Percentiles rank a stretch among this genome's conserved stretches.
These are phyloP conservation scores for Galeopterus variegatus DNA, from an alignment of 2,113 vertebrate genomes.

Conservation along the genomic window DNA sequence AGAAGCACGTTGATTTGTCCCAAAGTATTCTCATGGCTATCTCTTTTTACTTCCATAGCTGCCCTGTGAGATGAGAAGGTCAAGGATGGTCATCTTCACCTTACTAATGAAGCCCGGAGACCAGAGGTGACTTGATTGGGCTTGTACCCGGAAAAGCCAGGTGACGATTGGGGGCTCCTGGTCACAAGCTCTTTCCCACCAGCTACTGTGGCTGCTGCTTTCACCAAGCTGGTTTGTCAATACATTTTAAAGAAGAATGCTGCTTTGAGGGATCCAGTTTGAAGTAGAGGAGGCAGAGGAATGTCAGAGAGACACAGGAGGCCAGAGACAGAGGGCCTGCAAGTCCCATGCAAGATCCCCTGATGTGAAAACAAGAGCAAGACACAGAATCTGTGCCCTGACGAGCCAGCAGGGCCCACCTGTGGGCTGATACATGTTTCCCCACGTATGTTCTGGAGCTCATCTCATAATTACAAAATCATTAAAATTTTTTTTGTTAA, in stretches of 20 bases:
- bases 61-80: background rate
- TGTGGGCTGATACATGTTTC: background rate
- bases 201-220: background rate
- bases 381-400: too few relatives aligned
- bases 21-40: background rate
- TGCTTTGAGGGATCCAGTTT: background rate
- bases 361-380: background rate
- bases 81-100: background rate
- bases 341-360: background rate
- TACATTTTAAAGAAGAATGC: background rate
- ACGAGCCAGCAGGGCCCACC: background rate
- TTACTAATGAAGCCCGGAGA: background rate
- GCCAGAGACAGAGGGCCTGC: background rate
- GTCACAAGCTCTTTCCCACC: background rate
- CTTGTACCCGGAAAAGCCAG: background rate
- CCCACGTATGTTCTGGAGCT: background rate
- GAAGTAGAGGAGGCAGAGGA: background rate
- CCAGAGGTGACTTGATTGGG: background rate
- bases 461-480: background rate
- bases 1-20: background rate
- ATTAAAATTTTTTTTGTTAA: background rate
- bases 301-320: background rate
- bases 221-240: background rate
- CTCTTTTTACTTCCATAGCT: background rate
- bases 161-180: background rate